These are phyloP conservation scores for Podarcis raffonei DNA, from an alignment of 2,113 vertebrate genomes.

Conservation along the genomic window DNA sequence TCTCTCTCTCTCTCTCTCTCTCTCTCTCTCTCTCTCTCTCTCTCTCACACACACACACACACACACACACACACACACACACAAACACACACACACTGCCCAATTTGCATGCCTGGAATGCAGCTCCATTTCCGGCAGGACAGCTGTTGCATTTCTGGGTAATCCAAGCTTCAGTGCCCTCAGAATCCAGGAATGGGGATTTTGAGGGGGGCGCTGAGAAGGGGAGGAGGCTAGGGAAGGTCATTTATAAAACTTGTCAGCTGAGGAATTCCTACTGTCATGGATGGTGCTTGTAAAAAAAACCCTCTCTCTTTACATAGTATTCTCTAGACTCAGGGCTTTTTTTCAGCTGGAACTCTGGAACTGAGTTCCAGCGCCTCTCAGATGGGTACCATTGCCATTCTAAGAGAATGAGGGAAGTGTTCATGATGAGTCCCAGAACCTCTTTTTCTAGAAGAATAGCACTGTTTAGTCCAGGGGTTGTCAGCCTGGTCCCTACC, in stretches of 20 bases:
- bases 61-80: not conserved
- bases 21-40: too few relatives aligned
- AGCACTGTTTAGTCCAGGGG: too few relatives aligned
- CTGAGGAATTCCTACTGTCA: not conserved
- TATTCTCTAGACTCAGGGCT: too few relatives aligned
- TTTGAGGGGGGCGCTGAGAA: not conserved
- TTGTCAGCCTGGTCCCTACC: too few relatives aligned
- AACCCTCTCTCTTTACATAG: too few relatives aligned
- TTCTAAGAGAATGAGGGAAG: too few relatives aligned
- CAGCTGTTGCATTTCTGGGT: slow-evolving; percentile 32
- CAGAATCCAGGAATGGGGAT: not conserved
- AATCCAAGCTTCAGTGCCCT: not conserved
- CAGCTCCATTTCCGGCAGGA: slow-evolving; percentile 9
- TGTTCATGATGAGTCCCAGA: too few relatives aligned
- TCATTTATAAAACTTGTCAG: not conserved
- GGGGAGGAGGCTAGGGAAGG: not conserved
- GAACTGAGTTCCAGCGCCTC: too few relatives aligned
- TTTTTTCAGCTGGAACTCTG: too few relatives aligned
- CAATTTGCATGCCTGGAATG: slow-evolving; percentile 6
- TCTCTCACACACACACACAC: too few relatives aligned
- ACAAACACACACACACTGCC: not conserved
- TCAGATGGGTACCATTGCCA: too few relatives aligned
- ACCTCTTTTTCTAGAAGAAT: too few relatives aligned
- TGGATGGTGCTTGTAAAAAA: not conserved
- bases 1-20: not conserved